Evolutionary conservation across 2,888 invertebrate species (phyloP).

Genomic region (Lasioglossum calceatum): DNA sequence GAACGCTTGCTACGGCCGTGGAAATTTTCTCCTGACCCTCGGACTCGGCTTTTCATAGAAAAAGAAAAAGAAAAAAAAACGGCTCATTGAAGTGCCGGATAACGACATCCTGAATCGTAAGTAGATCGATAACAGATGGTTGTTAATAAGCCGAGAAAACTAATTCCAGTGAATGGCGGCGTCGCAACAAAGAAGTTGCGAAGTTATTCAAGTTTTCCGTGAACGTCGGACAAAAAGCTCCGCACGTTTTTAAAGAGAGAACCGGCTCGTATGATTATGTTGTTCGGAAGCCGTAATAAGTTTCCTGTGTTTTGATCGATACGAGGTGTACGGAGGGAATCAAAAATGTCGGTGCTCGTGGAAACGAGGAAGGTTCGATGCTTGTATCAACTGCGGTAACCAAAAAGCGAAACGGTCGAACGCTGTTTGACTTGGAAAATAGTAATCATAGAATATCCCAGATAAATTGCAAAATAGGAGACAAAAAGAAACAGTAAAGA

Average conservation of each 20-base stretch:
- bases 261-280: neutral
- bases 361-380: neutral
- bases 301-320: neutral
- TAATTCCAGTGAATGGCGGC: neutral
- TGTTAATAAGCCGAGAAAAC: neutral
- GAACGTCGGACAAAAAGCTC: neutral
- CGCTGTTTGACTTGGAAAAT: neutral
- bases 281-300: neutral
- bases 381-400: neutral
- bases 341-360: neutral
- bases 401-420: neutral
- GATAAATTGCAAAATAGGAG: neutral
- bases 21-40: neutral
- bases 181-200: neutral
- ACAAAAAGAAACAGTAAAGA: neutral
- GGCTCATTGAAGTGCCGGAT: neutral
- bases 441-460: neutral
- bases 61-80: neutral
- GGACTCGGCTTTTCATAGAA: neutral
- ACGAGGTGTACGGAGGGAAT: neutral
- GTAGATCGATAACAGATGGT: neutral
- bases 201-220: neutral
- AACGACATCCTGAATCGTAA: neutral
- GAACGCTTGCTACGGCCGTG: neutral
- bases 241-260: neutral